phyloP scores from a whole-genome alignment of 2,797 vertebrate genomes.

The Hoplostethus mediterraneus region DNA sequence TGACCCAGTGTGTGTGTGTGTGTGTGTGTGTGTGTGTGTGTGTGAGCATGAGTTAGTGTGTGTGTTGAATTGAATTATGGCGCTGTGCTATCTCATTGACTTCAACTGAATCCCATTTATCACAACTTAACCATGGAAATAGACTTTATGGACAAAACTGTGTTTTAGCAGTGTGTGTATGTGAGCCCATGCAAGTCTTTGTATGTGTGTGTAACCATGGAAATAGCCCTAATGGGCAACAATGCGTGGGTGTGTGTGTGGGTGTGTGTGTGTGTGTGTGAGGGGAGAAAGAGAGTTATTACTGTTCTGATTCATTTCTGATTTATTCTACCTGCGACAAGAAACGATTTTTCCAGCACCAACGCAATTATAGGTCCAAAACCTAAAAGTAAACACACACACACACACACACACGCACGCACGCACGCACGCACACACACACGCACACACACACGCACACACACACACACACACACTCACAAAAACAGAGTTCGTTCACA shows the following conservation, averaged over 20 bases:
- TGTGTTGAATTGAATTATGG: conserved; percentile 77
- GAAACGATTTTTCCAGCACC: conserved; percentile 46
- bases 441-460: not conserved
- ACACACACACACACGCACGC: not conserved
- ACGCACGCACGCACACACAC: not conserved
- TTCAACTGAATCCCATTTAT: conserved; percentile 77
- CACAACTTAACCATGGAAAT: conserved; percentile 80
- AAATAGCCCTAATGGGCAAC: conserved; percentile 52
- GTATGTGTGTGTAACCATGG: conserved; percentile 31
- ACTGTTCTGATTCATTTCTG: conserved; percentile 51
- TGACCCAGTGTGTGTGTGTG: not conserved
- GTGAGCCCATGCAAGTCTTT: conserved; percentile 18
- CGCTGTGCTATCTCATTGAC: conserved; percentile 77
- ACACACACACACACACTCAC: not conserved
- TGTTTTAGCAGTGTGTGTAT: conserved; percentile 65
- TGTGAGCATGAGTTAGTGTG: conserved; percentile 14
- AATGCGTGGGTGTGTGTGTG: conserved; percentile 45
- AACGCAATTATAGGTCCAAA: conserved; percentile 39
- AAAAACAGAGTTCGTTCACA: not conserved
- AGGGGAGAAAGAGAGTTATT: conserved; percentile 19
- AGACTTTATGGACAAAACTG: conserved; percentile 74
- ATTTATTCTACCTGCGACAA: conserved; percentile 45
- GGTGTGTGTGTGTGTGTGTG: conserved; percentile 21
- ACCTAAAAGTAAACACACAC: conserved; percentile 6
- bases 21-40: conserved; percentile 10